A percentile compares a stretch with the other conserved stretches of the same genome.
Evolutionary conservation across 2,797 vertebrate genomes (phyloP).

Genomic region (Semaprochilodus insignis): DNA sequence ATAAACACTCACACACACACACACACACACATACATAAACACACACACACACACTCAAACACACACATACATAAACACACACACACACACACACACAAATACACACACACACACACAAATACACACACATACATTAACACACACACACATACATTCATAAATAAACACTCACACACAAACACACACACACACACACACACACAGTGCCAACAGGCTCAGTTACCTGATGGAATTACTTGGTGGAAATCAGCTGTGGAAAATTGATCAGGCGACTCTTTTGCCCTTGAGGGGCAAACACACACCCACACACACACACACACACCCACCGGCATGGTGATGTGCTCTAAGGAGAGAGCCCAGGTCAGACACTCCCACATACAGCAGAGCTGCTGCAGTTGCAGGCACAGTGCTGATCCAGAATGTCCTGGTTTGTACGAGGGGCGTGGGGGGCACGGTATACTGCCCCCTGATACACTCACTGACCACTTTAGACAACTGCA

Average conservation of each 20-base stretch:
- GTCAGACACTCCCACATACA: background rate
- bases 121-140: conserved; percentile 19
- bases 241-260: conserved; percentile 50
- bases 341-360: background rate
- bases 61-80: conserved; percentile 29
- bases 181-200: conserved; percentile 31
- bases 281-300: conserved; percentile 29
- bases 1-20: conserved; percentile 18
- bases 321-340: background rate
- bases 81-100: conserved; percentile 26
- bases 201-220: conserved; percentile 27
- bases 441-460: too few species aligned
- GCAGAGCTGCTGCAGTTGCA: background rate
- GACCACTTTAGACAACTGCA: too few species aligned
- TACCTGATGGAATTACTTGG: conserved; percentile 52
- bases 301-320: background rate
- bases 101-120: conserved; percentile 29
- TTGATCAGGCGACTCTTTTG: conserved; percentile 24
- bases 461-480: too few species aligned
- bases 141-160: too few species aligned
- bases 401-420: background rate
- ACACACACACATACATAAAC: conserved; percentile 24
- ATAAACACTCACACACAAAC: too few species aligned
- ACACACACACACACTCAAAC: conserved; percentile 23
- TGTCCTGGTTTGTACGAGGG: too few species aligned